Evolutionary conservation across 1,140 invertebrate genomes (phyloP), one percentile per base, ranked within the genome.

Genomic region (Capitella teleta): DNA sequence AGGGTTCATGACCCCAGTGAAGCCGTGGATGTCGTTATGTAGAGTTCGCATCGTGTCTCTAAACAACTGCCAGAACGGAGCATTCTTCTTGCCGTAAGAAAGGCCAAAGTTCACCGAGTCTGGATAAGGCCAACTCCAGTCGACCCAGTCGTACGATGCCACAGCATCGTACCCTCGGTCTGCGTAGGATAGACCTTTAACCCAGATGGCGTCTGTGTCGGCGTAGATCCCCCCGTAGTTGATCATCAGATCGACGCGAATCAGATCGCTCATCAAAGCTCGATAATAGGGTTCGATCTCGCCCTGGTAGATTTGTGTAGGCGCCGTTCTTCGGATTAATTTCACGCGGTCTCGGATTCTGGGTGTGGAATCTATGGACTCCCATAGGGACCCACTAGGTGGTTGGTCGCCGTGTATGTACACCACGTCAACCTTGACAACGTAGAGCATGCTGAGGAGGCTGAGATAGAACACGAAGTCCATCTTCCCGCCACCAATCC

Each of bases 141-240:
- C 52, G 37, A 53, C 34, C 52, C 52, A 53, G 40, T 53, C 52
- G 26, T 28, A 53, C 19, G 46, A 40, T 10, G 52, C 52, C n/a
- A 53, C 52, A 2, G 52, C 52, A 12, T 53, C 52, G 45, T 53
- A 53, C n/a, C 52, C 52, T 6, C 52, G 46, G 21, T 53, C 52
- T 25, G 18, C 46, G n/a, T 43, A 25, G n/a, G 40, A 19, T 8
- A 53, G 37, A 19, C 46, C 46, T 41, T 49, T 53, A n/a, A 49
- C 47, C 52, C 52, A 53, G 37, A 53, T 53, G 24, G 53, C 53
- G 21, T 54, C 53, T 3, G 48, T 50, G 32, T 54, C 53, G 2
- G 48, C 50, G 48, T 54, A 54, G 18, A 54, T 46, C 21, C 53
- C 53, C 12, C 53, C 53, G 43, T 45, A 54, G 19, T 44, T 50